Percentiles rank a stretch among this genome's conserved stretches.
Evolutionary conservation across 2,888 invertebrate species (phyloP).

Genomic region (Cabera pusaria): DNA sequence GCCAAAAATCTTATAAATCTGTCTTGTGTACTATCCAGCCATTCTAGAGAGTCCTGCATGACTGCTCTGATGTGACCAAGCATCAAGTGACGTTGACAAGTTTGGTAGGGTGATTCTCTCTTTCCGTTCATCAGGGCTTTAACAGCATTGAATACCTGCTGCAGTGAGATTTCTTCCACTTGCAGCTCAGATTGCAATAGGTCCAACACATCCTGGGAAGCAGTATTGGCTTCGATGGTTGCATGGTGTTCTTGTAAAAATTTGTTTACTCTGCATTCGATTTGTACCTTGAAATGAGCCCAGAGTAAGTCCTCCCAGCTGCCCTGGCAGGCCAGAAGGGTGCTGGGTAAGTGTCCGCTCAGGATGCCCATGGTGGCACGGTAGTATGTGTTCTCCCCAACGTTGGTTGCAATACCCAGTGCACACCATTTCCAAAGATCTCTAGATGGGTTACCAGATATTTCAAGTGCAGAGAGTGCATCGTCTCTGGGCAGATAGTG

Average conservation of each 20-base stretch:
- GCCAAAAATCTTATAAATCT: constrained; percentile 91
- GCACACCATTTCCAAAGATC: constrained; percentile 91
- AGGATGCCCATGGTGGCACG: constrained; percentile 89
- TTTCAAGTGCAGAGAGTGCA: constrained; percentile 73
- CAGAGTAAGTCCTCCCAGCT: constrained; percentile 96
- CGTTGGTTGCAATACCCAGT: constrained; percentile 83
- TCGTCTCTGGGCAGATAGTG: constrained; percentile 92
- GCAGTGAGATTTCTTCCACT: constrained; percentile 63
- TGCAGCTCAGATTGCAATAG: constrained; percentile 64
- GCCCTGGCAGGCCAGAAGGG: constrained; percentile 89
- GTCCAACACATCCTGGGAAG: constrained; percentile 66
- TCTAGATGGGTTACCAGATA: constrained; percentile 92
- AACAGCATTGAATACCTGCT: constrained; percentile 70
- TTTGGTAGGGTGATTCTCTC: constrained; percentile 86
- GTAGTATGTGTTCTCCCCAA: constrained; percentile 80
- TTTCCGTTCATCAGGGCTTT: constrained; percentile 79
- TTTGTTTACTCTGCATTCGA: constrained; percentile 92
- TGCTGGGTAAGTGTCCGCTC: constrained; percentile 91
- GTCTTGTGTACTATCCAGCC: constrained; percentile 82
- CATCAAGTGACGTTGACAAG: constrained; percentile 93
- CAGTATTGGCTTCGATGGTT: constrained; percentile 71
- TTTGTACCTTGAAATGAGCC: constrained; percentile 92
- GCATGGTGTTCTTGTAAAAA: constrained; percentile 73
- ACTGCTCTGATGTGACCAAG: constrained; percentile 90
- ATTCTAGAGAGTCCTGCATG: constrained; percentile 87